Evolutionary conservation across 2,888 invertebrate genomes (phyloP), one percentile per base, ranked within the genome.

Genomic region (Salticus scenicus): DNA sequence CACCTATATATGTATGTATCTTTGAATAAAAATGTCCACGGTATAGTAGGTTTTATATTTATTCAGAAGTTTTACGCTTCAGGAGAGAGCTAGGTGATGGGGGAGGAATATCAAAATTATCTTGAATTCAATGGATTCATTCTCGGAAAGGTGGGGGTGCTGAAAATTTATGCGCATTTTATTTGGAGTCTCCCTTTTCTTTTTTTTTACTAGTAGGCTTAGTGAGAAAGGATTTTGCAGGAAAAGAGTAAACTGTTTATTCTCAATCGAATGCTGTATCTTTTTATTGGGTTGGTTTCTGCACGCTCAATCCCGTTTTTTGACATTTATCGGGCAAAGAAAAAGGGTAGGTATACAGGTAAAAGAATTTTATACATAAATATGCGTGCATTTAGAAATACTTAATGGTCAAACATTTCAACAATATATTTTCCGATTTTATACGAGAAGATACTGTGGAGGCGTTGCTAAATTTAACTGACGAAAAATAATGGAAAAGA

Each of bases 111-210:
- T 74, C 80, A 74, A 33, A 81, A 81, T 81, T 81, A 81, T 64
- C 81, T 57, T 28, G 57, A 74, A 81, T 81, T 73, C 74, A 81
- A 81, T 81, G 57, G 69, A 81, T 80, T 73, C 27, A 57, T 41
- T 57, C n/a, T 31, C n/a, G 4, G 37, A 37, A 37, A 24, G 51
- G 8, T n/a, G 42, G 30, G 30, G 42, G 33, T 17, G 33, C 42
- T 5, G 31, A 33, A 67, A 81, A 81, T 81, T 69, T 81, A 81
- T 81, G 81, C 81, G 81, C 81, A 81, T 81, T 81, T 81, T 74
- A 81, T 81, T 76, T 47, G 33, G 41, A 27, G 14, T 37, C 31
- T 14, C 8, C 14, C 28, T 37, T 47, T 42, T 71, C 47, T 47
- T 51, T 17, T 57, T 70, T 80, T 73, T 51, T 64, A 57, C 0